Conservation (phyloP, 2,888 invertebrate species). For the Chymomyza procnemis region DNA sequence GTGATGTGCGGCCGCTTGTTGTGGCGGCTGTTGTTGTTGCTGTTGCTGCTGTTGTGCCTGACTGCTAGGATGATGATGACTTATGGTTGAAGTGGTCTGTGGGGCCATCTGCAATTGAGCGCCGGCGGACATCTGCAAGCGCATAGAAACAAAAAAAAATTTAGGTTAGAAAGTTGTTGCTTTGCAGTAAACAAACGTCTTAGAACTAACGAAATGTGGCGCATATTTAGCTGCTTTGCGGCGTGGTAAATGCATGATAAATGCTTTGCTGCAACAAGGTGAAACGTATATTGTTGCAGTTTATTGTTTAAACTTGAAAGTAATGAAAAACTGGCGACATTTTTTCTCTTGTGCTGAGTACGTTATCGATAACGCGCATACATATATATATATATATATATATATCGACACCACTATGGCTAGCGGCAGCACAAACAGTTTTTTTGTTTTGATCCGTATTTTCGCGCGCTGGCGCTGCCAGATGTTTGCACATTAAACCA, state of each 20-base stretch:
- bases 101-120: conserved; percentile 98
- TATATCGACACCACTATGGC: conserved; percentile 30
- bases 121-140: conserved; percentile 96
- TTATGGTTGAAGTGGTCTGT: conserved; percentile 85
- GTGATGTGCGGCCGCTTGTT: conserved; percentile 24
- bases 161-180: conserved; percentile 6
- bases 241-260: neutral
- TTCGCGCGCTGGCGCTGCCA: conserved; percentile 49
- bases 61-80: conserved; percentile 76
- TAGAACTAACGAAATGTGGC: neutral
- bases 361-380: neutral
- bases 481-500: conserved; percentile 29
- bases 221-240: neutral
- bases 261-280: no score
- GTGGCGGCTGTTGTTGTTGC: conserved; percentile 59
- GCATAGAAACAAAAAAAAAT: conserved; percentile 27
- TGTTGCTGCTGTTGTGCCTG: conserved; percentile 75
- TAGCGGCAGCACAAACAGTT: conserved; percentile 14
- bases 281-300: no score
- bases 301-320: no score
- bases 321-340: no score
- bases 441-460: conserved; percentile 61
- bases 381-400: no score
- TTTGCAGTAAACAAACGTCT: neutral
- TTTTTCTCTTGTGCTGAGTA: neutral